Percentiles rank a stretch among this genome's conserved stretches.
These are phyloP conservation scores for Hippoglossus stenolepis DNA, from an alignment of 2,113 vertebrate species.

Conservation along the genomic window DNA sequence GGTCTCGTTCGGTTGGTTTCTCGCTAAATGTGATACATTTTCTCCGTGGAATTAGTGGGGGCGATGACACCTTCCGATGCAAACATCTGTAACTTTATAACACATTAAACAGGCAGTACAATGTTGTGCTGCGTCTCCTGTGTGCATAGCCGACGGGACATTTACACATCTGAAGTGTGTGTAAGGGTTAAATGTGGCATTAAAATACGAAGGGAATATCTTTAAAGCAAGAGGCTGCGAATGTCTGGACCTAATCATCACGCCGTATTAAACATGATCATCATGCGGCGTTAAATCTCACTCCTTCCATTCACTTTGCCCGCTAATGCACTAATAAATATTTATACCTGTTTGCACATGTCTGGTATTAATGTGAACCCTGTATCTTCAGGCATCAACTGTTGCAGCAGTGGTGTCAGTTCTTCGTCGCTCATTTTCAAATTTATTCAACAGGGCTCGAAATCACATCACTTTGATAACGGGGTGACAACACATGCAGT, in stretches of 20 bases:
- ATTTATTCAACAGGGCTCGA: neutral
- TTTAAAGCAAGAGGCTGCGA: slow-evolving; percentile 14
- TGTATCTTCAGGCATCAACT: slow-evolving; percentile 13
- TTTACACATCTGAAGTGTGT: neutral
- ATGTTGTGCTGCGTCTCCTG: neutral
- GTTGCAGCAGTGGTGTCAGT: neutral
- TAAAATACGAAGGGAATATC: neutral
- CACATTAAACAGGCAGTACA: neutral
- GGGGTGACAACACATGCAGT: neutral
- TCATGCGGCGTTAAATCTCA: slow-evolving; percentile 4
- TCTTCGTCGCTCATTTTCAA: neutral
- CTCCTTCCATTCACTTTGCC: slow-evolving; percentile 17
- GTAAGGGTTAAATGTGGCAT: neutral
- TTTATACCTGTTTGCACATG: slow-evolving; percentile 30
- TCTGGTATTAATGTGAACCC: slow-evolving; percentile 32
- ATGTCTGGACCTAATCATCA: slow-evolving; percentile 1
- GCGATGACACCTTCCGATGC: neutral
- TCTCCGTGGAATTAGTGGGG: neutral
- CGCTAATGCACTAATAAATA: slow-evolving; percentile 45
- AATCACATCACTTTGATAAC: neutral
- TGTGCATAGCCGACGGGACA: neutral
- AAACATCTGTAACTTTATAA: neutral
- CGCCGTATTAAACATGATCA: slow-evolving; percentile 23
- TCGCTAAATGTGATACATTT: neutral
- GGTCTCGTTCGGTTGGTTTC: neutral